Evolutionary conservation across 2,797 vertebrate genomes (phyloP), one percentile per base, ranked within the genome.

Genomic region (Acropternis orthonyx): DNA sequence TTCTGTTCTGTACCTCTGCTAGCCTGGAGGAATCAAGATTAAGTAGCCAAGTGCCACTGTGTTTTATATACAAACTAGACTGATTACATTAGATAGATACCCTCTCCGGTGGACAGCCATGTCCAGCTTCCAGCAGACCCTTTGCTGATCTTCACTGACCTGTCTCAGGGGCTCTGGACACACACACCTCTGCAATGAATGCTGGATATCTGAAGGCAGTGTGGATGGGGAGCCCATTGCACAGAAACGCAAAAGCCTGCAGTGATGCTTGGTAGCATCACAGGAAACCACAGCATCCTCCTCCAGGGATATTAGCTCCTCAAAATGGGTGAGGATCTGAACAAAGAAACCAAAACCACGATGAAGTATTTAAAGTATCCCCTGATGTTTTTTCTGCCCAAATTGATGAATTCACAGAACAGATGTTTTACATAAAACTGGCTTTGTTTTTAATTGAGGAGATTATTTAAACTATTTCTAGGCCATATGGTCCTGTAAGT

Each of bases 401-500:
- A 95, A 94, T 61, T 37, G 39, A 48, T 94, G 81, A 93, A 93
- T 92, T 94, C 76, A 59, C 61, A 72, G 69, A 95, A 82, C 96
- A 96, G 92, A 95, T 96, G 95, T 94, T 95, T 95, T 83, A 84
- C 61, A 96, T 94, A 89, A 96, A 95, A 89, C 18, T 63, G 81
- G 56, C 56, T 95, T 95, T 94, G 93, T 85, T 97, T 93, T 96
- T 97, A 97, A 97, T 93, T 97, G 92, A 93, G 66, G 37, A 81
- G 85, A 96, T 97, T 95, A 97, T 92, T 92, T 88, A 92, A 96
- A 89, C 80, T 79, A 67, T 81, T 73, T 78, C 63, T 89, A 75
- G 95, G 77, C 93, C 92, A 95, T 91, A 95, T 86, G 89, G 94
- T 59, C 73, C 59, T 82, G 82, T 68, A 84, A 94, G 83, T 32